Percentiles rank a stretch among this genome's conserved stretches.
Evolutionary conservation across 1,140 invertebrate genomes (phyloP).

Genomic region (Drosophila nigromelanica): DNA sequence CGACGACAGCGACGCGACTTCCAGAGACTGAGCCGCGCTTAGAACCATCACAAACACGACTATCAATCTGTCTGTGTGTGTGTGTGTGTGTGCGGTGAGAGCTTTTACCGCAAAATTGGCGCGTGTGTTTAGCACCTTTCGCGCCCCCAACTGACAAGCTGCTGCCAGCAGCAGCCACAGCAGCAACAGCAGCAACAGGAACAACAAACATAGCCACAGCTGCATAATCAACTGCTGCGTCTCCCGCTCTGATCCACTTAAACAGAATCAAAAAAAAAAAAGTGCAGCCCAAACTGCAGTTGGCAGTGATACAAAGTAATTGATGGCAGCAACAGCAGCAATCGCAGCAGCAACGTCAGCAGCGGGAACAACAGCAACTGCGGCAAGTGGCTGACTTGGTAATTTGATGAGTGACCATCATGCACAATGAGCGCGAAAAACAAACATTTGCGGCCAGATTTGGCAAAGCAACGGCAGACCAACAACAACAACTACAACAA

Average conservation of each 20-base stretch:
- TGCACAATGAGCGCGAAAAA: slow-evolving; percentile 55
- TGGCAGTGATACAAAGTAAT: slow-evolving; percentile 45
- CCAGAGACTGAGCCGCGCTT: slow-evolving; percentile 46
- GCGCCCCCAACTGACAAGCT: slow-evolving; percentile 51
- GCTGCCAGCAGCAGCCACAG: slow-evolving; percentile 16
- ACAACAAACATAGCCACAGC: slow-evolving; percentile 27
- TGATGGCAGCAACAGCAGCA: slow-evolving; percentile 36
- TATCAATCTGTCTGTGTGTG: slow-evolving; percentile 50
- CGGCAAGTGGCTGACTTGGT: slow-evolving; percentile 47
- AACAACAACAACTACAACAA: slow-evolving; percentile 13
- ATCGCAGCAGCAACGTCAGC: too few relatives aligned
- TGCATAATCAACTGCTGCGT: slow-evolving; percentile 43
- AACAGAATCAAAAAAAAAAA: slow-evolving; percentile 3
- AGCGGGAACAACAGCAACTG: slow-evolving; percentile 30
- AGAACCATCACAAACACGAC: slow-evolving; percentile 50
- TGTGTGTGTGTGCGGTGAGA: slow-evolving; percentile 57
- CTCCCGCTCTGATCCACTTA: slow-evolving; percentile 32
- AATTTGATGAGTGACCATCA: slow-evolving; percentile 76
- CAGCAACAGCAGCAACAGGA: slow-evolving; percentile 21
- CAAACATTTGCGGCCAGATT: slow-evolving; percentile 56
- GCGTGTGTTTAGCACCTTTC: slow-evolving; percentile 76
- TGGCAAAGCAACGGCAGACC: slow-evolving; percentile 31
- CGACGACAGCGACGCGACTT: slow-evolving; percentile 18
- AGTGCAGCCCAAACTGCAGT: slow-evolving; percentile 33
- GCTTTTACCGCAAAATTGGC: slow-evolving; percentile 79